These are phyloP conservation scores for Noctuana brunneofusca DNA, from an alignment of 2,888 invertebrate genomes.

Conservation along the genomic window DNA sequence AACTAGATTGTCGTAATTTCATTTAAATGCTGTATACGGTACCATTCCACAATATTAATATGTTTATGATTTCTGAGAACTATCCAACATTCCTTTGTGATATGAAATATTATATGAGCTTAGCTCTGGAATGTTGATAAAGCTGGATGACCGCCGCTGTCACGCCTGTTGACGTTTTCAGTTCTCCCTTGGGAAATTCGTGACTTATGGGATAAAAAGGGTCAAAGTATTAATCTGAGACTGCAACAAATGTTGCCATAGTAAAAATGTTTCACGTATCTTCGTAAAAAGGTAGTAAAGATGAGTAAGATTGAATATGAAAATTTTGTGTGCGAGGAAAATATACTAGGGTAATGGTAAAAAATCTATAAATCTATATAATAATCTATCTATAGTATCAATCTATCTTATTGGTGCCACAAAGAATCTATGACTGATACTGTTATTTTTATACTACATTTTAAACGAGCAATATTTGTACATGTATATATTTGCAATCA, in stretches of 20 bases:
- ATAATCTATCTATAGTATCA: no score
- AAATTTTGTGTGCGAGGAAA: no score
- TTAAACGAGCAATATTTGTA: no score
- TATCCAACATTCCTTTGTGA: slow-evolving; percentile 1
- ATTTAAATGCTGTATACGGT: no score
- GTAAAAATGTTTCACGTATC: background rate
- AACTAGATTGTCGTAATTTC: no score
- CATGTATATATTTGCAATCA: no score
- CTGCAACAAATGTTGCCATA: background rate
- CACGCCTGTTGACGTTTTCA: slow-evolving; percentile 32
- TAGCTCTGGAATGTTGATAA: slow-evolving; percentile 25
- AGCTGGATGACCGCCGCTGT: slow-evolving; percentile 30
- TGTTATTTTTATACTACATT: no score
- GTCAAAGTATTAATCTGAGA: slow-evolving; percentile 22
- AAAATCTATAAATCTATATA: no score
- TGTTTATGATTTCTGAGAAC: background rate
- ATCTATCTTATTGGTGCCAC: no score
- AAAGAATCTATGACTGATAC: no score
- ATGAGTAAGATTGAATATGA: background rate
- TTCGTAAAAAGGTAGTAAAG: background rate
- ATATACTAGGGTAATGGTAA: no score
- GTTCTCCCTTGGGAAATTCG: slow-evolving; percentile 31
- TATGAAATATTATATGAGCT: slow-evolving; percentile 3
- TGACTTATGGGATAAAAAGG: slow-evolving; percentile 28
- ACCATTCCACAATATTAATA: background rate